Percentiles rank a stretch among this genome's conserved stretches.
phyloP scores from a whole-genome alignment of 2,113 vertebrate species.

The Plectropomus leopardus region DNA sequence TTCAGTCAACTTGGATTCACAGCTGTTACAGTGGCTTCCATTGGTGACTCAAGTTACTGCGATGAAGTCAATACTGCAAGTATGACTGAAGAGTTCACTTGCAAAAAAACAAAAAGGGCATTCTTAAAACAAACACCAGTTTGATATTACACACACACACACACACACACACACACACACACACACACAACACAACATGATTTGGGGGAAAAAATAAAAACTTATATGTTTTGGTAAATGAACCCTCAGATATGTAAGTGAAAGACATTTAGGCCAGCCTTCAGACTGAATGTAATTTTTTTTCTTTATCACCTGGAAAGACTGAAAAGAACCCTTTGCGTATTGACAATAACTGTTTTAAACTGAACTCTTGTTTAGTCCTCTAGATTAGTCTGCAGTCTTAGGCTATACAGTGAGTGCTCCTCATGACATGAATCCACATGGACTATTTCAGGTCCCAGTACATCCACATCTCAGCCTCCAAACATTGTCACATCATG shows the following conservation, averaged over 20 bases:
- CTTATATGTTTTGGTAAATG: too few species aligned
- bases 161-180: too few species aligned
- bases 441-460: constrained; percentile 38
- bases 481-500: constrained; percentile 80
- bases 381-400: not conserved
- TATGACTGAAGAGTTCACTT: not conserved
- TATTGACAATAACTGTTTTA: not conserved
- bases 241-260: too few species aligned
- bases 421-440: not conserved
- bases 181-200: too few species aligned
- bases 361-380: not conserved
- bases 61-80: not conserved
- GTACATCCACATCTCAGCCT: not conserved
- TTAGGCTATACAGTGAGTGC: not conserved
- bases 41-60: too few species aligned
- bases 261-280: not conserved
- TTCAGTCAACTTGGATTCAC: too few species aligned
- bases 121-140: not conserved
- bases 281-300: not conserved
- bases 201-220: too few species aligned
- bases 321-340: not conserved
- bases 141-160: not conserved
- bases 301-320: not conserved
- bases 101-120: not conserved
- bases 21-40: not conserved